A percentile compares a stretch with the other conserved stretches of the same genome.
These are phyloP conservation scores for Callitettix versicolor DNA, from an alignment of 1,140 invertebrate genomes.

Conservation along the genomic window DNA sequence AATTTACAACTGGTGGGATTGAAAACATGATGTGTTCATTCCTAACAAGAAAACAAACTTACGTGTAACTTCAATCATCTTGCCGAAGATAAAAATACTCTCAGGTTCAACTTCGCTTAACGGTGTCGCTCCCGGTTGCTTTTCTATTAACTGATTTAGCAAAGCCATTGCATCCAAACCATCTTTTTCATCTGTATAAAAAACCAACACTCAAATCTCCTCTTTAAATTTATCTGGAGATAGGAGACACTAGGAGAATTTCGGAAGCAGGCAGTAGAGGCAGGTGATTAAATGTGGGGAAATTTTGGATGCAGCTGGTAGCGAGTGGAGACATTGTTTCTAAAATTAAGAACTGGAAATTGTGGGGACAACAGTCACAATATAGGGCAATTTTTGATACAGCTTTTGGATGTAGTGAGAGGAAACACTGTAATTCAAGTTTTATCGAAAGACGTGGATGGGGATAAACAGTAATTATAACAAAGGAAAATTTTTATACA, in stretches of 20 bases:
- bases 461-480: too few relatives aligned
- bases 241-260: background rate
- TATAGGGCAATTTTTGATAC: background rate
- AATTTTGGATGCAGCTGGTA: background rate
- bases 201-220: background rate
- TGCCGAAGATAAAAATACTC: slow-evolving; percentile 68
- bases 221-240: background rate
- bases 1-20: too few relatives aligned
- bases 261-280: background rate
- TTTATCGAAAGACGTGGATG: too few relatives aligned
- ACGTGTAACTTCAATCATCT: slow-evolving; percentile 62
- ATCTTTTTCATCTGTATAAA: slow-evolving; percentile 39
- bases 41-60: slow-evolving; percentile 27
- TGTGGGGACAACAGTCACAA: background rate
- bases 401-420: too few relatives aligned
- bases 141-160: slow-evolving; percentile 56
- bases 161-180: slow-evolving; percentile 42
- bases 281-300: background rate
- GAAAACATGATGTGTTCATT: too few relatives aligned
- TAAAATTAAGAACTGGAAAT: slow-evolving; percentile 1
- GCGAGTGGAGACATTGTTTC: slow-evolving; percentile 20
- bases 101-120: slow-evolving; percentile 59
- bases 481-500: too few relatives aligned
- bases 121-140: slow-evolving; percentile 55
- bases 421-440: too few relatives aligned